Evolutionary conservation across 2,888 invertebrate genomes (phyloP).

Genomic region (Criorhina ranunculi): DNA sequence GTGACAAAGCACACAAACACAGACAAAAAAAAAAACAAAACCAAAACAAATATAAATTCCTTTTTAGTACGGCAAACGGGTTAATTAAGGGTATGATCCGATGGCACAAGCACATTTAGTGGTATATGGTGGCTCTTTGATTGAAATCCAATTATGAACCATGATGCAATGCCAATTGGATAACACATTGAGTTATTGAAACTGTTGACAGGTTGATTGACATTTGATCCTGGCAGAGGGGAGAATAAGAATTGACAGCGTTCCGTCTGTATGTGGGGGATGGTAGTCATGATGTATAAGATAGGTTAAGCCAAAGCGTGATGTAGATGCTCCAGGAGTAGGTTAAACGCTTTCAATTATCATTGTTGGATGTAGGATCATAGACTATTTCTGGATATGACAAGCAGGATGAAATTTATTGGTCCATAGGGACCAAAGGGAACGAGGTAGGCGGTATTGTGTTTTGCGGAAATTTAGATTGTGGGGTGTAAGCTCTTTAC

Average conservation of each 20-base stretch:
- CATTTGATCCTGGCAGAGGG: constrained; percentile 17
- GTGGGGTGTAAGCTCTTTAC: background rate
- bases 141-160: constrained; percentile 64
- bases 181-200: constrained; percentile 63
- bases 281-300: constrained; percentile 42
- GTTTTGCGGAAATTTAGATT: constrained; percentile 36
- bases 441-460: background rate
- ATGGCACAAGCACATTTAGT: background rate
- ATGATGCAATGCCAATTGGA: constrained; percentile 65
- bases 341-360: constrained; percentile 67
- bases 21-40: constrained; percentile 30
- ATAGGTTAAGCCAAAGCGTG: background rate
- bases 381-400: constrained; percentile 24
- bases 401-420: constrained; percentile 51
- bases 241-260: constrained; percentile 27
- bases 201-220: constrained; percentile 65
- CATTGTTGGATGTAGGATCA: background rate
- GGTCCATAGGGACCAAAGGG: constrained; percentile 34
- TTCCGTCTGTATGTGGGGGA: background rate
- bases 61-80: constrained; percentile 6
- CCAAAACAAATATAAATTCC: background rate
- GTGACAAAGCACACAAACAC: constrained; percentile 34
- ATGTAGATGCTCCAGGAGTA: constrained; percentile 26
- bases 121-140: background rate
- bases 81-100: constrained; percentile 32